phyloP scores from a whole-genome alignment of 2,113 vertebrate genomes.

The Enhydra lutris region DNA sequence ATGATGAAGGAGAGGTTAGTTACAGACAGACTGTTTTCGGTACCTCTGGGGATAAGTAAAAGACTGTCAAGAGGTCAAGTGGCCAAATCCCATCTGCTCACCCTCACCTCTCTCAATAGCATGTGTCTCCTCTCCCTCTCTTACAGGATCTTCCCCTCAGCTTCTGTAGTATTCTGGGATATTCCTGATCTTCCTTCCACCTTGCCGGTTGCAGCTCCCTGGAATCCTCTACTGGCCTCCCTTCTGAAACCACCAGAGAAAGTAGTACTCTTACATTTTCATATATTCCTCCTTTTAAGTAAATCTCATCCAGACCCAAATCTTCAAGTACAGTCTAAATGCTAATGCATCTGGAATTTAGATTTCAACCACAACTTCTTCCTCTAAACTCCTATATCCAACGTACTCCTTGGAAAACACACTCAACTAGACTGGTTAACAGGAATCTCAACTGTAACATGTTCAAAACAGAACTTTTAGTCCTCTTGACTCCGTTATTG shows the following conservation, averaged over 20 bases:
- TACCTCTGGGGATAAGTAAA: not conserved
- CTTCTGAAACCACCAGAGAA: not conserved
- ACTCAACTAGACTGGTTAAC: not conserved
- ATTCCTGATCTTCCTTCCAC: not conserved
- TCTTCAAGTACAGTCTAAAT: not conserved
- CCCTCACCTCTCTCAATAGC: not conserved
- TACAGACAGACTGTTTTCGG: not conserved
- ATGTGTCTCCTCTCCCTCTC: not conserved
- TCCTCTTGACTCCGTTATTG: not conserved
- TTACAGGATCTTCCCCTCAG: not conserved
- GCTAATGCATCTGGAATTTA: not conserved
- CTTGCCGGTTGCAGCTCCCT: not conserved
- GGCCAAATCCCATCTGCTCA: not conserved
- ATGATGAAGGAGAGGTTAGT: not conserved
- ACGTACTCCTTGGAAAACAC: not conserved
- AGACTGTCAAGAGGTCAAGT: not conserved
- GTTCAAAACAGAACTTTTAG: not conserved
- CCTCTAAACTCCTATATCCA: not conserved
- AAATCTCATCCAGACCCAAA: not conserved
- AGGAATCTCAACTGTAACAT: not conserved
- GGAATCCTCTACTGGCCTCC: not conserved
- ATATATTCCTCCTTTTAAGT: not conserved
- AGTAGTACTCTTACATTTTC: not conserved
- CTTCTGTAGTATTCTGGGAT: rapidly evolving
- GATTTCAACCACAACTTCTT: not conserved